Evolutionary conservation across 2,797 vertebrate genomes (phyloP), one percentile per base, ranked within the genome.

Genomic region (Anas flavirostris): DNA sequence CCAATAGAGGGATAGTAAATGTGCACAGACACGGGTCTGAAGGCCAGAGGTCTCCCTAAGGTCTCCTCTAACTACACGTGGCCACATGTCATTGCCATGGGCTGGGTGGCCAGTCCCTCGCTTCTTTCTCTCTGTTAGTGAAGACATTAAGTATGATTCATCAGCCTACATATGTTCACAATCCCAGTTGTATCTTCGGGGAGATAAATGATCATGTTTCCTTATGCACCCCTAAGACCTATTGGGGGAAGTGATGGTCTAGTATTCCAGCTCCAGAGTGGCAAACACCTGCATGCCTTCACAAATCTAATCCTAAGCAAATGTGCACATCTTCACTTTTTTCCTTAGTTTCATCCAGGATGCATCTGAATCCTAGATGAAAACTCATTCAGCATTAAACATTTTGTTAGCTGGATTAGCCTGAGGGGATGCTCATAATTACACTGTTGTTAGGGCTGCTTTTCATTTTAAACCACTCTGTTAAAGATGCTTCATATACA

Each of bases 261-360:
- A 22, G 17, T 73, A 67, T 73, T 86, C 60, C 43, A 19, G 2
- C 56, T 56, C 28, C 3, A 8, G 48, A 75, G 31, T 11, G n/a
- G 23, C 22, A 56, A 41, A 41, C 23, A 23, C 28, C 66, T 37
- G 33, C 22, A 44, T 0, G 0, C 9, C 16, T 77, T 64, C 50
- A 14, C 39, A 35, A 3, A 2, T 11, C 39, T 15, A 17, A 66
- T 56, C 21, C 56, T 26, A 29, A 72, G 18, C 59, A 50, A 53
- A 60, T 1, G 2, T 31, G 3, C 9, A 3, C 41, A 12, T 15
- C 70, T 52, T 14, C 0, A 0, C 9, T 5, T 16, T 77, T 62
- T 60, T 64, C 35, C 63, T 43, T 50, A 13, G 35, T 58, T 70
- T 86, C 33, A 33, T 78, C 21, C 53, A 58, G 73, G 67, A 22